Base-by-base conservation (phyloP, 2,888 invertebrate genomes). In the Sympetrum striolatum region DNA sequence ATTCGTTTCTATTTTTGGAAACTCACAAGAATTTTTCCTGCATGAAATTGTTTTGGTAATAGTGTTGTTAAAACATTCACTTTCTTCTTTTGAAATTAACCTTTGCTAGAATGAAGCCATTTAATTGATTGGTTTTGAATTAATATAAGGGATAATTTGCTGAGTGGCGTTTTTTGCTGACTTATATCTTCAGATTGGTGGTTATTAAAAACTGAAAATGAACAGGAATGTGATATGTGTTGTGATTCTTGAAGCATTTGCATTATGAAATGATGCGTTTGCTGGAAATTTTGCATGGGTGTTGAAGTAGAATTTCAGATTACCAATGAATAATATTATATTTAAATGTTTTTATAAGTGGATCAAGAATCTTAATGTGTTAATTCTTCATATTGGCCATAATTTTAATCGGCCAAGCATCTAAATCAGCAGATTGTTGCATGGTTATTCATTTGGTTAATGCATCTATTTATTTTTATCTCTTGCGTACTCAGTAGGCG, bases 381-480 rank as follows among this genome's bases (percentile, higher is more conserved):
- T 14, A 73, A 31, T 31, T 73, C 5, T 73, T 14, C 2, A 31
- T 31, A 31, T 73, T 31, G 10, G 31, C 12, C 3, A n/a, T 64
- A 5, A 73, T 31, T 14, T 31, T 6, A 73, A 73, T 73, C 31
- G 31, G 15, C 31, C 73, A 73, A n/a, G 12, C 15, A 73, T 73
- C 31, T 73, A 73, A 64, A 73, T 73, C 31, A 31, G 31, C 22
- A 14, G 73, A 14, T 31, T 22, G n/a, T 22, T 86, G 86, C 35
- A 37, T 22, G 22, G 25, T 82, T 22, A 48, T 79, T 90, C 37
- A 37, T 22, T 58, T 90, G 80, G 80, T 79, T 60, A 80, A 90
- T 90, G 81, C 90, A 90, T 90, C 81, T 80, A 58, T 90, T 80
- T 90, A 35, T 90, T 64, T 81, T n/a, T 90, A 60, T 64, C 73